A percentile compares a stretch with the other conserved stretches of the same genome.
phyloP scores from a whole-genome alignment of 2,113 vertebrate species.

The Rhynchopsitta pachyrhyncha region DNA sequence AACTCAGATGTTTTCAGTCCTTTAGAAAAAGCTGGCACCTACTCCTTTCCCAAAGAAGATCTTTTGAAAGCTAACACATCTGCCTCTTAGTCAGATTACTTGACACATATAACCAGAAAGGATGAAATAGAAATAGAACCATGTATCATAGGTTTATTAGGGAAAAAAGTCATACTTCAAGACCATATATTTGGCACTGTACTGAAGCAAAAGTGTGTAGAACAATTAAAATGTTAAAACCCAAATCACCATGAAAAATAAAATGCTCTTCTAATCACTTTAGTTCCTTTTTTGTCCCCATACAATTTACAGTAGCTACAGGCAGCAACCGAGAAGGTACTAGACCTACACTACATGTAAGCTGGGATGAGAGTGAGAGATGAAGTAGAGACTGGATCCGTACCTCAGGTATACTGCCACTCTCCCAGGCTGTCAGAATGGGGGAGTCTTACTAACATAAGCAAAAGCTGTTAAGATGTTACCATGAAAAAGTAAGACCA shows the following conservation, averaged over 20 bases:
- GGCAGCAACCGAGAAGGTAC: not conserved
- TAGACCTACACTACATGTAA: not conserved
- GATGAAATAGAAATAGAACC: slow-evolving; percentile 7
- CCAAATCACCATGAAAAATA: not conserved
- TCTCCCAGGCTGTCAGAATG: not conserved
- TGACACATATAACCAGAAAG: not conserved
- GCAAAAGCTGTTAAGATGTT: not conserved
- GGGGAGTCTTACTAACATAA: not conserved
- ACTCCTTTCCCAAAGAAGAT: not conserved
- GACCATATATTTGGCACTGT: slow-evolving; percentile 6
- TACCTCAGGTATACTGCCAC: not conserved
- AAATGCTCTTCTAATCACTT: not conserved
- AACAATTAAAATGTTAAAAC: slow-evolving; percentile 17
- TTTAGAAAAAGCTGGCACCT: not conserved
- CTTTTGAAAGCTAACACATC: not conserved
- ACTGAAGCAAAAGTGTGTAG: slow-evolving; percentile 15
- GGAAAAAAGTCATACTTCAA: slow-evolving; percentile 18
- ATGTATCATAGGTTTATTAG: slow-evolving; percentile 20
- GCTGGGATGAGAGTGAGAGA: not conserved
- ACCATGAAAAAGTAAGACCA: not conserved
- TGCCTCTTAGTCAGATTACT: not conserved
- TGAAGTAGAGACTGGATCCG: not conserved
- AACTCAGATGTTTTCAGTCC: not conserved
- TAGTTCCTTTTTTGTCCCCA: not conserved
- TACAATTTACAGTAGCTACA: not conserved